These are phyloP conservation scores for Pseudomyrmex dendroicus DNA, from an alignment of 1,140 invertebrate genomes.

Conservation along the genomic window DNA sequence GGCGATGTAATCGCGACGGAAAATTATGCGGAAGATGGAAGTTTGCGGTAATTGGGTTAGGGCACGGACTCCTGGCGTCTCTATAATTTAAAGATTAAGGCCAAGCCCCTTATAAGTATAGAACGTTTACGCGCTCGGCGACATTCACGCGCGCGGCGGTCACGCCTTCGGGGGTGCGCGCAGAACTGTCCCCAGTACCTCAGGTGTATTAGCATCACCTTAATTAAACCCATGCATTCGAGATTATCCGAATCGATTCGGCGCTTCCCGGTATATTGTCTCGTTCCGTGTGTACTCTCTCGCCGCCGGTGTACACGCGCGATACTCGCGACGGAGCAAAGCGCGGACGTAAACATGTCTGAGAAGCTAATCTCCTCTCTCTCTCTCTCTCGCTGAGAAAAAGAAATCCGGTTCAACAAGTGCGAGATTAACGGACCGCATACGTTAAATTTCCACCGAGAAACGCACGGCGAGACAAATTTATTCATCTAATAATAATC, in stretches of 20 bases:
- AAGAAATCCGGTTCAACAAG: constrained; percentile 14
- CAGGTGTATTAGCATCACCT: constrained; percentile 57
- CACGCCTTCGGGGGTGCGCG: constrained; percentile 7
- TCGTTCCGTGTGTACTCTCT: constrained; percentile 18
- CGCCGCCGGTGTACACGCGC: background rate
- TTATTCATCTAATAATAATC: background rate
- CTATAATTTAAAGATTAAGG: constrained; percentile 51
- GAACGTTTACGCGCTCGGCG: background rate
- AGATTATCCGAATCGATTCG: constrained; percentile 40
- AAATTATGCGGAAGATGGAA: background rate
- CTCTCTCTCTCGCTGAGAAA: background rate
- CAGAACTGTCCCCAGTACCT: constrained; percentile 32
- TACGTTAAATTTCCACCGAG: background rate
- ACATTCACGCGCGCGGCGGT: constrained; percentile 5
- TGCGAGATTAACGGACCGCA: background rate
- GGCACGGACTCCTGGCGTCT: constrained; percentile 13
- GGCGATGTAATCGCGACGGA: background rate
- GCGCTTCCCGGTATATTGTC: background rate
- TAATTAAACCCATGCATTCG: constrained; percentile 61
- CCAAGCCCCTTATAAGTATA: constrained; percentile 5
- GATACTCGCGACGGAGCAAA: constrained; percentile 33
- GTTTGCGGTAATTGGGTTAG: constrained; percentile 37
- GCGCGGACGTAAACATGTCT: background rate
- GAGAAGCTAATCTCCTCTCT: background rate
- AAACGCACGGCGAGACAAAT: background rate